These are phyloP conservation scores for Loris lydekkerianus DNA, from an alignment of 2,797 vertebrate species.

Conservation along the genomic window DNA sequence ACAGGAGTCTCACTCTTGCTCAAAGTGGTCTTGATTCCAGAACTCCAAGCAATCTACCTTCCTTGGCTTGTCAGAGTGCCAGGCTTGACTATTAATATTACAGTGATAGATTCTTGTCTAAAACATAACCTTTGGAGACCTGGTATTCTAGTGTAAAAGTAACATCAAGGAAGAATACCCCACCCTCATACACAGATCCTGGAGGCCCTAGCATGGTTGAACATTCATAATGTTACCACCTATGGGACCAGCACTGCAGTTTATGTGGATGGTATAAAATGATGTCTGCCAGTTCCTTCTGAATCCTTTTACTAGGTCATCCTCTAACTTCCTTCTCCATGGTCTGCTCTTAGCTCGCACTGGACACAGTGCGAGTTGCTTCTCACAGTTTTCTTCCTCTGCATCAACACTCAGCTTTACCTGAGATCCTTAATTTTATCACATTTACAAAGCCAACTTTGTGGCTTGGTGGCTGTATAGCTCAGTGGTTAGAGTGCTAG, in stretches of 20 bases:
- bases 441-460: not conserved
- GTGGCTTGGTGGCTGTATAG: no score
- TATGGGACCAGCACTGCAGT: conserved; percentile 94
- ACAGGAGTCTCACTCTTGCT: no score
- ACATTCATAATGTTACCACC: conserved; percentile 98
- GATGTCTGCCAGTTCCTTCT: not conserved
- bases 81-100: conserved; percentile 96
- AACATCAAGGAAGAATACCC: conserved; percentile 97
- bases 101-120: conserved; percentile 96
- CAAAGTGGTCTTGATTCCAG: no score
- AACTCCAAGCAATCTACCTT: no score
- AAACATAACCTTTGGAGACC: conserved; percentile 96
- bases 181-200: conserved; percentile 97
- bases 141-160: conserved; percentile 98
- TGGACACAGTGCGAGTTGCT: not conserved
- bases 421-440: conserved; percentile 34
- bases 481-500: no score
- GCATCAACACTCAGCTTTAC: not conserved
- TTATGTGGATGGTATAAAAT: not conserved
- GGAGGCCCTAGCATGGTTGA: conserved; percentile 97
- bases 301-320: not conserved
- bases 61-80: no score
- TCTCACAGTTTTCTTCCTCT: not conserved
- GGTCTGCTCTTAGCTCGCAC: not conserved
- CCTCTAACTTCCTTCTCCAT: not conserved